Conservation (phyloP, 2,797 vertebrate genomes). For the Columba guinea region DNA sequence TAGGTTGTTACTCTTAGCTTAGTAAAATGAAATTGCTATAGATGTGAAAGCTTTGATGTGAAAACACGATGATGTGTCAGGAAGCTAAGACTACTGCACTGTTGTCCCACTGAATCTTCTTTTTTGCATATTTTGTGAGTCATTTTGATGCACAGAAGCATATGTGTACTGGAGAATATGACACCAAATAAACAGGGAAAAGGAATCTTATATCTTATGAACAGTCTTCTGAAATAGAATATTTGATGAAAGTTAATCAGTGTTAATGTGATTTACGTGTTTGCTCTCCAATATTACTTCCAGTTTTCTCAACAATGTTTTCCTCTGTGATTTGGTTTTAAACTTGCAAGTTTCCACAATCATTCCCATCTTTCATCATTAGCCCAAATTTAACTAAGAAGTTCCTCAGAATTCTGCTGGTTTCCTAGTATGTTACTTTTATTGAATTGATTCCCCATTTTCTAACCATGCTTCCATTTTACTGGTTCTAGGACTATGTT, state of each 20-base stretch:
- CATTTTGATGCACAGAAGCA: background rate
- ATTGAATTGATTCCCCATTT: background rate
- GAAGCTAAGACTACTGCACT: background rate
- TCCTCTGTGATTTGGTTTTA: background rate
- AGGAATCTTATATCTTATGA: background rate
- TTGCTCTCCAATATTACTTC: background rate
- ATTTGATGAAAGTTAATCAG: background rate
- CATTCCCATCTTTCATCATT: background rate
- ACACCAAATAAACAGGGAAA: background rate
- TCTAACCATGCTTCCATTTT: background rate
- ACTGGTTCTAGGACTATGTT: background rate
- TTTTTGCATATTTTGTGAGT: background rate
- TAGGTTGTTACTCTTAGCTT: background rate
- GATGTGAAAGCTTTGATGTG: background rate
- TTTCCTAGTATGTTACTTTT: background rate
- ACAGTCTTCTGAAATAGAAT: background rate
- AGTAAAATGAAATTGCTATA: background rate
- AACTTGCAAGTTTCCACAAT: background rate
- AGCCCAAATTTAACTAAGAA: background rate
- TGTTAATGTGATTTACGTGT: background rate
- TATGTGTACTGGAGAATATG: background rate
- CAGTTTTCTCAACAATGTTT: background rate
- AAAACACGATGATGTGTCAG: background rate
- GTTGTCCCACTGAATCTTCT: background rate
- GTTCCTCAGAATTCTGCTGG: background rate